Evolutionary conservation across 2,797 vertebrate species (phyloP).

Genomic region (Cynopterus sphinx): DNA sequence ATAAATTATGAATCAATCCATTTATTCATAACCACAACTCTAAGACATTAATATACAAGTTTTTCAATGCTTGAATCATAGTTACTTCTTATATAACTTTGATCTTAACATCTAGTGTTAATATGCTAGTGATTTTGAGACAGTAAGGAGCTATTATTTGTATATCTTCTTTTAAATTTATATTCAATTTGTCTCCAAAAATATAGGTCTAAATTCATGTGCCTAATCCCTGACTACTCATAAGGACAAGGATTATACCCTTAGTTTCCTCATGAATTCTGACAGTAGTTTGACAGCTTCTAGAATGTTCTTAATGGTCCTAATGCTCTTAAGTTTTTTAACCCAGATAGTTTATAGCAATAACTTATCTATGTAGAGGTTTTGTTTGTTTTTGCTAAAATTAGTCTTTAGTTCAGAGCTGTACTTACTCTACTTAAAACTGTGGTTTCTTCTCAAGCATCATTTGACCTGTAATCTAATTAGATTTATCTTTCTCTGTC

Average conservation of each 20-base stretch:
- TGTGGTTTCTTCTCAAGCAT: neutral
- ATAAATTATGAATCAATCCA: neutral
- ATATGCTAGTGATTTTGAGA: neutral
- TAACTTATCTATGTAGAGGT: neutral
- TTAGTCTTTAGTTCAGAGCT: neutral
- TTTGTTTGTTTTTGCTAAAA: neutral
- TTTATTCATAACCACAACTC: neutral
- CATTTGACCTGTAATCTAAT: neutral
- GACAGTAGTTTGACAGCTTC: constrained; percentile 5
- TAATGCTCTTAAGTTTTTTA: neutral
- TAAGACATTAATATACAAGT: neutral
- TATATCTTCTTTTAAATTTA: neutral
- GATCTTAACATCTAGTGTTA: neutral
- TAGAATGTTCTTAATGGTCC: neutral
- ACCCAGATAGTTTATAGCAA: neutral
- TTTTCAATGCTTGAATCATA: neutral
- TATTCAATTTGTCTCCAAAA: neutral
- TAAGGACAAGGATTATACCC: neutral
- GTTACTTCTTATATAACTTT: neutral
- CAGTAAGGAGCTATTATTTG: neutral
- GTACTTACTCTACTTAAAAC: neutral
- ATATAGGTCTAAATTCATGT: neutral
- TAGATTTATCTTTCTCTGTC: neutral
- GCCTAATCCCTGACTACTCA: neutral
- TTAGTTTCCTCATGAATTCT: neutral